Evolutionary conservation across 2,888 invertebrate genomes (phyloP).

Genomic region (Listrodromus nycthemerus): DNA sequence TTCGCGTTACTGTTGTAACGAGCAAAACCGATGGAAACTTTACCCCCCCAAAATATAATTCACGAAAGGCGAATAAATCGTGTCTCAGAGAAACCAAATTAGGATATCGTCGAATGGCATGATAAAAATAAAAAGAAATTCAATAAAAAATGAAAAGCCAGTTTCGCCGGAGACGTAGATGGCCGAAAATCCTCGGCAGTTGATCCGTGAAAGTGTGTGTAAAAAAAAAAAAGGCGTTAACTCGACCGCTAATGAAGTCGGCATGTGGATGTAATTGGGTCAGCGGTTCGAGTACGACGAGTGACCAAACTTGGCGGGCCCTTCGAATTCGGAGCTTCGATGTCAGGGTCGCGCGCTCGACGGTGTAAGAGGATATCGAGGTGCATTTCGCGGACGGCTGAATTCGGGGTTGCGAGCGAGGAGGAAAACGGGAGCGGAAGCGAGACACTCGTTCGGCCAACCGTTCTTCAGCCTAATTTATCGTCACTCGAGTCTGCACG

Average conservation of each 20-base stretch:
- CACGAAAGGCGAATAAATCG: neutral
- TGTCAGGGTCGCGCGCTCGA: slow-evolving; percentile 37
- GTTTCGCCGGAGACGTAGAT: neutral
- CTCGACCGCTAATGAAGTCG: neutral
- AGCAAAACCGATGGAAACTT: neutral
- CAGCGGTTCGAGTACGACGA: slow-evolving; percentile 15
- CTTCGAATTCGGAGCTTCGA: slow-evolving; percentile 29
- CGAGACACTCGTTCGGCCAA: neutral
- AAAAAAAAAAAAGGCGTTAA: neutral
- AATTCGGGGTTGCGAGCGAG: neutral
- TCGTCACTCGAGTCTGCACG: slow-evolving; percentile 41
- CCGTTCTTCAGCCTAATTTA: slow-evolving; percentile 36
- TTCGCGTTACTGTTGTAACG: neutral
- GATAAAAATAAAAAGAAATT: neutral
- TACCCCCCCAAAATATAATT: neutral
- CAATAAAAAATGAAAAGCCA: no score
- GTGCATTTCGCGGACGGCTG: slow-evolving; percentile 17
- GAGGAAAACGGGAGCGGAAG: neutral
- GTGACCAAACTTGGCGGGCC: slow-evolving; percentile 27
- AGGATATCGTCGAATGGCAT: neutral
- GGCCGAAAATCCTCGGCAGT: neutral
- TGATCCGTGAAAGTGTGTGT: neutral
- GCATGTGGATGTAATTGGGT: slow-evolving; percentile 26
- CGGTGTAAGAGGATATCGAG: slow-evolving; percentile 40
- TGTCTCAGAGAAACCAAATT: neutral